Evolutionary conservation across 2,797 vertebrate species (phyloP).

Genomic region (Nannoperca obscura): DNA sequence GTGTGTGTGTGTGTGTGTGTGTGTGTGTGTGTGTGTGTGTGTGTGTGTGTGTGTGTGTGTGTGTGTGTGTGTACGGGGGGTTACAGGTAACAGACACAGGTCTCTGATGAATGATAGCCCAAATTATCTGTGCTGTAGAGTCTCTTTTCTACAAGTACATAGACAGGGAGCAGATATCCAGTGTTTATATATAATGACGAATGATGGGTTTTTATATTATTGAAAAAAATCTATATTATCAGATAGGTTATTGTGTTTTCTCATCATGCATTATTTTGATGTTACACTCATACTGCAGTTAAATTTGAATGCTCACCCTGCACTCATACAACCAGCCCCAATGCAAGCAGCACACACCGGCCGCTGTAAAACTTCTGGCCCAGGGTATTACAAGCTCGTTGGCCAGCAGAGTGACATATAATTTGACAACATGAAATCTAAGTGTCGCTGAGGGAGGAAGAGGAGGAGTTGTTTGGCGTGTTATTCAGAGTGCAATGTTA

Average conservation of each 20-base stretch:
- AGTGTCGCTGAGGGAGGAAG: slow-evolving; percentile 37
- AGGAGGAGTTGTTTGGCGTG: neutral
- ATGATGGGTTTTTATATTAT: neutral
- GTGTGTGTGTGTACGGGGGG: neutral
- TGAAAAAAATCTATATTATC: neutral
- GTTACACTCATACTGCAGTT: slow-evolving; percentile 1
- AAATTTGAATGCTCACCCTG: slow-evolving; percentile 14
- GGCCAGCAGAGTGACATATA: slow-evolving; percentile 52
- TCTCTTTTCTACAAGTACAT: neutral
- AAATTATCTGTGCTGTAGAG: slow-evolving; percentile 5
- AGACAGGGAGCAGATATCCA: neutral
- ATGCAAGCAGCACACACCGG: slow-evolving; percentile 31
- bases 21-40: neutral
- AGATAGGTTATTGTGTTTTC: neutral
- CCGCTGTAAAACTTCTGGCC: slow-evolving; percentile 45
- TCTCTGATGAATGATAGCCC: slow-evolving; percentile 30
- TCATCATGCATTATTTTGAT: slow-evolving; percentile 6
- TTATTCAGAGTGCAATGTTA: slow-evolving; percentile 40
- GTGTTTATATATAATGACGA: neutral
- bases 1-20: neutral
- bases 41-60: neutral
- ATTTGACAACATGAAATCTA: slow-evolving; percentile 61
- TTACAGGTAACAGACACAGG: slow-evolving; percentile 31
- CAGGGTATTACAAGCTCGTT: slow-evolving; percentile 47
- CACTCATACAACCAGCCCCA: slow-evolving; percentile 14